Conservation (phyloP, 2,888 invertebrate genomes). For the Nephrotoma guestfalica region DNA sequence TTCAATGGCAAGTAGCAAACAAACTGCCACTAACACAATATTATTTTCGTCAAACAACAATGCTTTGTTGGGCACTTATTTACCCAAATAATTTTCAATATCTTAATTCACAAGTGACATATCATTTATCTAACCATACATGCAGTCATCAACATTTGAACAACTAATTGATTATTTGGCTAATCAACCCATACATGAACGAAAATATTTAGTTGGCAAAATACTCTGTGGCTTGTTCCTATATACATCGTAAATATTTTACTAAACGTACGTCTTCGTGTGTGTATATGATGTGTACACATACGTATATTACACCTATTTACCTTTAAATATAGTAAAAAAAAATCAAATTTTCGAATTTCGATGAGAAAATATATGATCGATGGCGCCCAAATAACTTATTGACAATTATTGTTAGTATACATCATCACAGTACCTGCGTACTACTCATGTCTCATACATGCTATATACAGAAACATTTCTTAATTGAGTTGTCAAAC, state of each 20-base stretch:
- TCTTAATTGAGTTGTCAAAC: background rate
- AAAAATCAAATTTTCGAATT: background rate
- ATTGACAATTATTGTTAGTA: background rate
- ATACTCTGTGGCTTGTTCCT: background rate
- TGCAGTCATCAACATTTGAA: background rate
- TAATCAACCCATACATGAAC: background rate
- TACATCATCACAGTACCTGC: background rate
- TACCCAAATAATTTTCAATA: background rate
- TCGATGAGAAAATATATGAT: background rate
- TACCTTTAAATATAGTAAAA: background rate
- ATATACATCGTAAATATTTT: background rate
- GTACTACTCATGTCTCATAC: background rate
- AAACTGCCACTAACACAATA: background rate
- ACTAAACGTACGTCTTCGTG: background rate
- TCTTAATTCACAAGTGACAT: background rate
- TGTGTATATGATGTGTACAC: background rate
- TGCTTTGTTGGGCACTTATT: background rate
- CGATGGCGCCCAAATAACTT: background rate
- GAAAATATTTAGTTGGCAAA: background rate
- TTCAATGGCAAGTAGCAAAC: background rate
- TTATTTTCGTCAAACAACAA: background rate
- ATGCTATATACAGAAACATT: background rate
- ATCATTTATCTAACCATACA: background rate
- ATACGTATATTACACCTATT: background rate
- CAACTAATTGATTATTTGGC: background rate